Evolutionary conservation across 2,113 vertebrate species (phyloP).

Genomic region (Passer montanus): DNA sequence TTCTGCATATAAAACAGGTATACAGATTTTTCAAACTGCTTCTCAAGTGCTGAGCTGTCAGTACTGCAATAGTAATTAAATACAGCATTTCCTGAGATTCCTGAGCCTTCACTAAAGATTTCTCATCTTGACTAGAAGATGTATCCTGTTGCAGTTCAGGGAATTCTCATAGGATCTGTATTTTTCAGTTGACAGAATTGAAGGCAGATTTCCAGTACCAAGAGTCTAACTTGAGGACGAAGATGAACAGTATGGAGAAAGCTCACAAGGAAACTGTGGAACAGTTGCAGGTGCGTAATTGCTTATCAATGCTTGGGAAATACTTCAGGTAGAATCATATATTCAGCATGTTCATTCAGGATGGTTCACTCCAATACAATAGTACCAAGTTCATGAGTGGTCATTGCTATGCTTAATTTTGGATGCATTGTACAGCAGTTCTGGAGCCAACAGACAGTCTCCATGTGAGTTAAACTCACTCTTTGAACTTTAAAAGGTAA

Average conservation of each 20-base stretch:
- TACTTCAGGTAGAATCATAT: background rate
- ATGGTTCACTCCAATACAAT: background rate
- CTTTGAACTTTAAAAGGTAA: background rate
- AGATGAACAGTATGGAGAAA: constrained; percentile 99
- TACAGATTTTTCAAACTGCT: background rate
- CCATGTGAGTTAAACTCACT: background rate
- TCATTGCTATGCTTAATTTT: background rate
- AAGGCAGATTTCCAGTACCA: constrained; percentile 99
- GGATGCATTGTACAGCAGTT: background rate
- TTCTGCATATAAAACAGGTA: background rate
- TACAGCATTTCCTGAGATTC: background rate
- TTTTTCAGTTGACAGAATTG: constrained; percentile 89
- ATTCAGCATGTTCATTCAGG: background rate
- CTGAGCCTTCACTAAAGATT: background rate
- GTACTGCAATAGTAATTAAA: background rate
- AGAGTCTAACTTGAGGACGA: constrained; percentile 95
- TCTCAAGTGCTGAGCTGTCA: background rate
- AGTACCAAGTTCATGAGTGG: background rate
- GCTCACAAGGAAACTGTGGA: constrained; percentile 97
- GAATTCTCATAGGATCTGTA: background rate
- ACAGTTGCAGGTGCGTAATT: constrained; percentile 86
- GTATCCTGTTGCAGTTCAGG: background rate
- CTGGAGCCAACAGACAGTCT: background rate
- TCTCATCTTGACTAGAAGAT: background rate
- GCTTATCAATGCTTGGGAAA: background rate